Base-by-base conservation (phyloP, 2,888 invertebrate species). In the Ormyrus thymus region DNA sequence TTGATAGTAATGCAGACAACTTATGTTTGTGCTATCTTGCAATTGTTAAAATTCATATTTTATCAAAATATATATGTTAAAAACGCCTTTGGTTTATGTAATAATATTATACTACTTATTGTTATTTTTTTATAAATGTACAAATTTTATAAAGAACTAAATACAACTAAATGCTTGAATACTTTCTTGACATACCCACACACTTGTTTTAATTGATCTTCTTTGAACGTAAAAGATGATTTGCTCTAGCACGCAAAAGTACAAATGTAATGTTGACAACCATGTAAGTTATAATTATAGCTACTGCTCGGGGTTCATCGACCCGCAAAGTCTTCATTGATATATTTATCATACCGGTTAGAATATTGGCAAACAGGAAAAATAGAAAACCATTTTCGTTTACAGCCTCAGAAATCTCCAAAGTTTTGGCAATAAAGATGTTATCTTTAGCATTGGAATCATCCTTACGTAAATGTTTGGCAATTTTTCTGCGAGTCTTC, bases 301-400 rank as follows among this genome's bases (percentile, higher is more conserved):
- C 77, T 5, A 88, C 13, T 45, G 89, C 86, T 43, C 75, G 70
- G 9, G 69, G 59, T 0, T 84, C 74, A 45, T 89, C 87, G 5
- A 93, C 88, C 4, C 92, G 88, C 71, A 93, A 89, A 5, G 97
- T 96, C 81, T 92, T 91, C 11, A 95, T 90, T 10, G 91, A 90
- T 86, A 97, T 91, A 91, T 98, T 98, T 6, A 97, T 92, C 4
- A 93, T 86, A 9, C 98, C 98, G 0, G 98, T 98, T 13, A 95
- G 87, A 50, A 98, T 83, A 91, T 98, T 98, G 1, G 95, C 94
- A 11, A 95, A 82, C 72, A 98, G 90, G 89, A 98, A 98, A 89
- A 95, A 96, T n/a, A 93, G 87, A 50, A 98, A 90, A 1, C 96
- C 97, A 91, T 97, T 97, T 81, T 92, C 93, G 90, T 96, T 97